Percentiles rank a stretch among this genome's conserved stretches.
Evolutionary conservation across 2,888 invertebrate species (phyloP).

Genomic region (Pyralis farinalis): DNA sequence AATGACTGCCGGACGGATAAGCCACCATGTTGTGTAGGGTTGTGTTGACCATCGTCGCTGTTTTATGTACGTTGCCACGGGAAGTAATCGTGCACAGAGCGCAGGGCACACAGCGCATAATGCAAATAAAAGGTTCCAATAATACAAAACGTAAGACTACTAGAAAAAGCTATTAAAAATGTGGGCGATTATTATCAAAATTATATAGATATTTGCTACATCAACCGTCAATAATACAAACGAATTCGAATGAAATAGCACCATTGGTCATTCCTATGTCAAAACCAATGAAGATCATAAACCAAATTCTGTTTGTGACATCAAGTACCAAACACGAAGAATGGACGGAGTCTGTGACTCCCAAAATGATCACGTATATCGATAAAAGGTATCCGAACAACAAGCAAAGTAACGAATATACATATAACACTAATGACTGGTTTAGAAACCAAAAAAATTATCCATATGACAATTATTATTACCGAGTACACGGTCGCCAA

Average conservation of each 20-base stretch:
- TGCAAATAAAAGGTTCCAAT: conserved; percentile 68
- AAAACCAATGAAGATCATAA: conserved; percentile 37
- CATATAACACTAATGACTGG: neutral
- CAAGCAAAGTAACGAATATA: neutral
- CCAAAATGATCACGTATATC: neutral
- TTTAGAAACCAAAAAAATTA: neutral
- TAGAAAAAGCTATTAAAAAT: conserved; percentile 1
- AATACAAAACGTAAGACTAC: neutral
- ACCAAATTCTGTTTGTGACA: conserved; percentile 52
- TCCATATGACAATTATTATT: neutral
- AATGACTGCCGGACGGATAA: conserved; percentile 36
- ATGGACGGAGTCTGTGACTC: neutral
- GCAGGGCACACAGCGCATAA: conserved; percentile 42
- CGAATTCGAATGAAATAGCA: conserved; percentile 52
- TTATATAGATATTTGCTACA: too few relatives aligned
- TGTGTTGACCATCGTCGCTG: conserved; percentile 47
- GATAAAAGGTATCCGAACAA: neutral
- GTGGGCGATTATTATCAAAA: too few relatives aligned
- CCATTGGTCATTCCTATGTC: conserved; percentile 48
- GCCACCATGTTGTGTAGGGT: conserved; percentile 58
- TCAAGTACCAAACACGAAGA: neutral
- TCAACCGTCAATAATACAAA: conserved; percentile 50
- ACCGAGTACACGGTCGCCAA: neutral
- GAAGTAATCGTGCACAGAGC: conserved; percentile 37
- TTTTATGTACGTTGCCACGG: conserved; percentile 71